Base-by-base conservation (phyloP, 2,888 invertebrate genomes). In the Ametastegia equiseti region DNA sequence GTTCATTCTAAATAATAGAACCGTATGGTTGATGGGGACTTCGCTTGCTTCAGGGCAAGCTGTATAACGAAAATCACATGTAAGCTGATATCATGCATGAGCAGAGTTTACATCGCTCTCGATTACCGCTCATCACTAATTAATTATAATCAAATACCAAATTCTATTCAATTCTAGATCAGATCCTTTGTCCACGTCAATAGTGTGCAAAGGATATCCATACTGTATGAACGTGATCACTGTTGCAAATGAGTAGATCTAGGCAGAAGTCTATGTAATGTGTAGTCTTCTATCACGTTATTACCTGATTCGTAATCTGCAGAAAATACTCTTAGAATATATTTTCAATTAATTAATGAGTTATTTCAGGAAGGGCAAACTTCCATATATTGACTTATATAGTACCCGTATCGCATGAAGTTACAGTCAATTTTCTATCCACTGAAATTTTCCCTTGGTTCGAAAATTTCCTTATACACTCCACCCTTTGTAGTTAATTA, bases 401-500 rank as follows among this genome's bases (percentile, higher is more conserved):
- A 57, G 30, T 30, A 60, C 1, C 30, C 60, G 30, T 60, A 6
- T 4, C 30, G 30, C 27, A 30, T 60, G 1, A 23, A 60, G 60
- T 60, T 60, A 60, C 60, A 60, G 30, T 27, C 6, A 60, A 30
- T 60, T 13, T 15, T 2, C 4, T 30, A 30, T 23, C 30, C 15
- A 67, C 65, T 67, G n/a, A 7, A 39, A 67, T 39, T 30, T 27
- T 15, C 27, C 39, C 15, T 67, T 39, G 2, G 39, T n/a, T n/a
- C n/a, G 27, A 7, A 23, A 67, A 67, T 39, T 67, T 67, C 19
- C 19, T 39, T 11, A 39, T 36, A 19, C 9, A 67, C 39, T 67
- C 19, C 39, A 47, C 71, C 71, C 71, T 71, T 71, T 71, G 71
- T 45, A 47, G 71, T 71, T 30, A 71, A 33, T 36, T 36, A n/a